These are phyloP conservation scores for Chloropsis hardwickii DNA, from an alignment of 2,113 vertebrate genomes.

Conservation along the genomic window DNA sequence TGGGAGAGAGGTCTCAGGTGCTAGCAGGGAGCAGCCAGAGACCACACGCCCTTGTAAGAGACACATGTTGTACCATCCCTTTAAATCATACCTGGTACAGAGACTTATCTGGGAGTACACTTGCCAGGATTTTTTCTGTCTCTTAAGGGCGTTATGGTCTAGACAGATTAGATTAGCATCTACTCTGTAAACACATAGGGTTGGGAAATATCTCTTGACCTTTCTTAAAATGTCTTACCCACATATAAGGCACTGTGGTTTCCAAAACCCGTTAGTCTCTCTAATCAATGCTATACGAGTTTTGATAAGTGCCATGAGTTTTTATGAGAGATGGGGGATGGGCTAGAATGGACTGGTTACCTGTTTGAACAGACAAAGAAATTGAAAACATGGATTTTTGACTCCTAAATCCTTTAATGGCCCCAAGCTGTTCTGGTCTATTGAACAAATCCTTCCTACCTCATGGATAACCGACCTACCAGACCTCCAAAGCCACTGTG, in stretches of 20 bases:
- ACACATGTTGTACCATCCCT: background rate
- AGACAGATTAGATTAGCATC: conserved; percentile 55
- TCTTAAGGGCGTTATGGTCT: conserved; percentile 34
- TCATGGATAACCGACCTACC: background rate
- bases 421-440: background rate
- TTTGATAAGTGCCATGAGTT: background rate
- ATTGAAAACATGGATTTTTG: conserved; percentile 24
- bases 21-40: background rate
- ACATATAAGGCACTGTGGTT: background rate
- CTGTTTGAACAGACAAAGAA: background rate
- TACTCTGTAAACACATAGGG: conserved; percentile 8
- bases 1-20: background rate
- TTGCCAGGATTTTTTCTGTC: background rate
- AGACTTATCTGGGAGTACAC: conserved; percentile 17
- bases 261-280: background rate
- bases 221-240: background rate
- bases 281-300: background rate
- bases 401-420: background rate
- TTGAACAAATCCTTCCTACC: conserved; percentile 11
- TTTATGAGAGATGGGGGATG: background rate
- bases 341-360: background rate
- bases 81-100: conserved; percentile 23
- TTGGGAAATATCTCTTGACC: conserved; percentile 42
- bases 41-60: background rate
- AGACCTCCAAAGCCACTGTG: background rate